Evolutionary conservation across 2,797 vertebrate species (phyloP).

Genomic region (Catamblyrhynchus diadema): DNA sequence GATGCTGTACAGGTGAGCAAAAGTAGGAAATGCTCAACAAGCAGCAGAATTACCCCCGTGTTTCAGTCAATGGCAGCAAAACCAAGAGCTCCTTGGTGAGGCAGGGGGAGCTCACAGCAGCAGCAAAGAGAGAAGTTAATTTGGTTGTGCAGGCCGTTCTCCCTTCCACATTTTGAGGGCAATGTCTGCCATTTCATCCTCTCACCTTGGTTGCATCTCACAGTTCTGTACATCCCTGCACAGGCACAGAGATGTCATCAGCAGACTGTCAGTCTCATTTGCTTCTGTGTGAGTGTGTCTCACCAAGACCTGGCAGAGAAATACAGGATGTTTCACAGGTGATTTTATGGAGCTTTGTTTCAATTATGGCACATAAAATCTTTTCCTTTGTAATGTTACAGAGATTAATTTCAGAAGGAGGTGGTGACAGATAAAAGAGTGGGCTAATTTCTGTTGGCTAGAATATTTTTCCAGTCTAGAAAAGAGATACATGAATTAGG

Average conservation of each 20-base stretch:
- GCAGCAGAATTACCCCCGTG: not conserved
- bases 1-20: not conserved
- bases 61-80: not conserved
- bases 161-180: not conserved
- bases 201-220: not conserved
- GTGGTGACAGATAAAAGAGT: not conserved
- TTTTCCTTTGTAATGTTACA: not conserved
- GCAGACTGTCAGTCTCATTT: not conserved
- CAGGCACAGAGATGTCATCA: not conserved
- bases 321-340: not conserved
- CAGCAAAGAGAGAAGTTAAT: not conserved
- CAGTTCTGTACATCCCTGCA: not conserved
- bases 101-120: not conserved
- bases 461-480: not conserved
- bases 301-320: not conserved
- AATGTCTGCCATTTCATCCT: not conserved
- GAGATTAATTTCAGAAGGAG: not conserved
- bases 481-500: not conserved
- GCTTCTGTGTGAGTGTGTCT: not conserved
- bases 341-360: not conserved
- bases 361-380: not conserved
- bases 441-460: not conserved
- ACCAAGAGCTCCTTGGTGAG: not conserved
- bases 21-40: not conserved
- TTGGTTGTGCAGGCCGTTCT: not conserved